A percentile compares a stretch with the other conserved stretches of the same genome.
Conservation (phyloP, 2,888 invertebrate genomes). For the Leptopilina drosophilae region DNA sequence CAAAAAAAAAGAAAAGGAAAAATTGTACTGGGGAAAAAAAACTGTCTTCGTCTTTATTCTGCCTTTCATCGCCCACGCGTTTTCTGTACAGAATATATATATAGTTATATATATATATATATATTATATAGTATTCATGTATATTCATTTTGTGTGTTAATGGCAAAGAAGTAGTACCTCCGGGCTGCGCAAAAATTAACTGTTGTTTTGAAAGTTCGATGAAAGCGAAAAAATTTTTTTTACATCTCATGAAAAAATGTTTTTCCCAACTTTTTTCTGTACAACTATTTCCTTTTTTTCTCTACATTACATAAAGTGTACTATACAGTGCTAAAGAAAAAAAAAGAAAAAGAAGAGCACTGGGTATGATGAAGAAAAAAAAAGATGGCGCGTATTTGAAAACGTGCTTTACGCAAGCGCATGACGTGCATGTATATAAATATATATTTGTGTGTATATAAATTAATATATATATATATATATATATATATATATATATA, state of each 20-base stretch:
- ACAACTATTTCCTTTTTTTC: background rate
- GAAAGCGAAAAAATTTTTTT: background rate
- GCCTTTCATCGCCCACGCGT: slow-evolving; percentile 50
- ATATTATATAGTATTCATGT: too few relatives aligned
- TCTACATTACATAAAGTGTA: background rate
- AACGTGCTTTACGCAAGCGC: slow-evolving; percentile 58
- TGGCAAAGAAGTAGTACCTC: slow-evolving; percentile 48
- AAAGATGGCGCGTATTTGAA: slow-evolving; percentile 57
- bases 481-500: too few relatives aligned
- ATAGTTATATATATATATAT: too few relatives aligned
- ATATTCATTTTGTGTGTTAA: slow-evolving; percentile 58
- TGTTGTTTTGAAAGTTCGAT: background rate
- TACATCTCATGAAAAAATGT: background rate
- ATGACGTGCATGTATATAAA: background rate
- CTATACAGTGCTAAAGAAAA: background rate
- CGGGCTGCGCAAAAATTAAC: slow-evolving; percentile 14
- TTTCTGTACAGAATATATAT: slow-evolving; percentile 28
- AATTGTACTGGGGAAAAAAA: too few relatives aligned
- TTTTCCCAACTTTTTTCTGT: background rate
- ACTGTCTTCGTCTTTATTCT: slow-evolving; percentile 49
- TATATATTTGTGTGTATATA: too few relatives aligned
- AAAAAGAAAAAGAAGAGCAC: slow-evolving; percentile 16
- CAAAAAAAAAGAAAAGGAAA: too few relatives aligned
- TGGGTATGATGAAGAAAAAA: slow-evolving; percentile 35
- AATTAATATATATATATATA: too few relatives aligned